Evolutionary conservation across 1,140 invertebrate genomes (phyloP).

Genomic region (Sarcophaga peregrina): DNA sequence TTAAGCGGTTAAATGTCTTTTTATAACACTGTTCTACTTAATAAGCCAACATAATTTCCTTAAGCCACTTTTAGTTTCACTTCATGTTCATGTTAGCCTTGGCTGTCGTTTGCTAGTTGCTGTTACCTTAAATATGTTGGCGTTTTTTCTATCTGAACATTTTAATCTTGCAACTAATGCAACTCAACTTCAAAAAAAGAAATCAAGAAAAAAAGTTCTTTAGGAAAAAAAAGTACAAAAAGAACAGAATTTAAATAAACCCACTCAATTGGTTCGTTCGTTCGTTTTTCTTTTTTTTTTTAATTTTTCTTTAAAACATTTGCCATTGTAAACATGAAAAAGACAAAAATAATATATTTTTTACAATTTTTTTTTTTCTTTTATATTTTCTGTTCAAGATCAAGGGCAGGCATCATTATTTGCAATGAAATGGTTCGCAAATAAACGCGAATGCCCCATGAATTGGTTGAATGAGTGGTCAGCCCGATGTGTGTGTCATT

Average conservation of each 20-base stretch:
- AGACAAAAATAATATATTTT: conserved; percentile 12
- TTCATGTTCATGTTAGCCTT: background rate
- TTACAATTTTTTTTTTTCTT: background rate
- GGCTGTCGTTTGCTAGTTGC: no score
- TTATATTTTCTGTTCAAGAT: background rate
- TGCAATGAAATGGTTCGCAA: background rate
- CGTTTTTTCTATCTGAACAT: conserved; percentile 1
- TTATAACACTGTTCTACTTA: conserved; percentile 1
- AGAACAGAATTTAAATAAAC: background rate
- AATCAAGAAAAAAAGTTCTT: background rate
- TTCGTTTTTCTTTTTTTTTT: background rate
- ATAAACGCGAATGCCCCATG: background rate
- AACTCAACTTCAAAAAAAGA: background rate
- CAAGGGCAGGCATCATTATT: background rate
- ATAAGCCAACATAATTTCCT: background rate
- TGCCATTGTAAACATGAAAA: background rate
- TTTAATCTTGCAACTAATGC: background rate
- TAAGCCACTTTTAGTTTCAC: conserved; percentile 15
- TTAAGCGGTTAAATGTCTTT: background rate
- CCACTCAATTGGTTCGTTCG: background rate
- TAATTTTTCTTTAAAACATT: background rate
- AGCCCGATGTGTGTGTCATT: background rate
- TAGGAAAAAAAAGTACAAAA: background rate
- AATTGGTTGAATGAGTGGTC: background rate
- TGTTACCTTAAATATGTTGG: background rate